Evolutionary conservation across 2,797 vertebrate species (phyloP), one percentile per base, ranked within the genome.

Genomic region (Tarsius wallacei): DNA sequence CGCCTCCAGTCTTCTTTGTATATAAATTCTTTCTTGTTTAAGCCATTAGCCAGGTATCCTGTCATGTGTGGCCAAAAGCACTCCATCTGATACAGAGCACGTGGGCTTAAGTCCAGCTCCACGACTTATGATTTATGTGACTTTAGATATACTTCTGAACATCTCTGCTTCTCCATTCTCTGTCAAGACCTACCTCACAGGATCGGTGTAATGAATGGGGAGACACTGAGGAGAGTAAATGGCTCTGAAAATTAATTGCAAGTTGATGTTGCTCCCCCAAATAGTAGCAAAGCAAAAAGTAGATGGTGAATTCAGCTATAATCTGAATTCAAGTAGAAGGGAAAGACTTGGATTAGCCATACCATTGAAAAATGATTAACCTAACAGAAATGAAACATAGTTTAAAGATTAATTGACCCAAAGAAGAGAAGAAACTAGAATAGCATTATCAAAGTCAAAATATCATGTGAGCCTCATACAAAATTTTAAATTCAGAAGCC

Each of bases 141-240:
- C 21, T 66, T 89, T 59, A 89, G 68, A 66, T 89, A 86, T 89
- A 64, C 47, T 11, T 94, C 36, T 95, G 47, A 88, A 11, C 55
- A 70, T 66, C 47, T 90, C 53, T 59, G 19, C 53, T 71, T 61
- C 61, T 55, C 21, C 28, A 28, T 47, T 86, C 49, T 82, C 19
- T 49, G 47, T 81, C 64, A 83, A 17, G 36, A 77, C 24, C 21
- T 83, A 83, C 28, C 57, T 87, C n/a, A 57, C 9, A 33, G 53
- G 28, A 57, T 63, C 57, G 21, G 21, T 82, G 15, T 61, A 24
- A 80, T 84, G 33, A 84, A 70, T 15, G 14, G 28, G 21, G 19
- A 83, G 90, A 59, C 15, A 84, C 3, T 6, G 12, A 76, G 28
- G 6, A 61, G 1, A 61, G 26, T 66, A 66, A 80, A 70, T 51